Percentiles rank a stretch among this genome's conserved stretches.
These are phyloP conservation scores for Donacobius atricapilla DNA, from an alignment of 2,113 vertebrate genomes.

Conservation along the genomic window DNA sequence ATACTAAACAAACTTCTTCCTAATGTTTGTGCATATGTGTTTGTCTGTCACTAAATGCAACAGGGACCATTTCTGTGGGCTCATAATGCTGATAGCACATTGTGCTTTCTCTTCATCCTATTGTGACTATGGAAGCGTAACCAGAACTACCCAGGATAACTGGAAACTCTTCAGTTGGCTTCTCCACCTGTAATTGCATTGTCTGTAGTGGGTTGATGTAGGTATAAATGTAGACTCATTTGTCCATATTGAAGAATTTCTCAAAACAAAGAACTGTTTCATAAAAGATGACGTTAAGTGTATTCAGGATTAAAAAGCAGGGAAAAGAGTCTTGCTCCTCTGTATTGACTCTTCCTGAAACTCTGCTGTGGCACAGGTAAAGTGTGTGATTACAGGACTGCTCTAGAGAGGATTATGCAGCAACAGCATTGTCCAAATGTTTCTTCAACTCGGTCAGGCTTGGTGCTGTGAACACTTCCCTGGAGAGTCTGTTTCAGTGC, in stretches of 20 bases:
- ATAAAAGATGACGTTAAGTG: neutral
- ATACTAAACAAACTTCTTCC: neutral
- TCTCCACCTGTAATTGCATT: neutral
- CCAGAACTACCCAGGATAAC: neutral
- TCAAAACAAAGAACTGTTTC: neutral
- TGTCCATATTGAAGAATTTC: neutral
- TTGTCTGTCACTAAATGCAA: neutral
- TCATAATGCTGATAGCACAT: constrained; percentile 4
- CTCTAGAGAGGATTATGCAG: neutral
- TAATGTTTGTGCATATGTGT: neutral
- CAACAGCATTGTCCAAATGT: neutral
- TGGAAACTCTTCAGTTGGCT: neutral
- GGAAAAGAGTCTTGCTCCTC: neutral
- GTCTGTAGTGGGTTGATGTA: neutral
- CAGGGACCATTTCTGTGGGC: neutral
- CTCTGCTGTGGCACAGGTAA: neutral
- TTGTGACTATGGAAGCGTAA: neutral
- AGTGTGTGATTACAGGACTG: neutral
- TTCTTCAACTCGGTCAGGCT: neutral
- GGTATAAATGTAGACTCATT: neutral
- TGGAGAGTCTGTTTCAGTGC: neutral
- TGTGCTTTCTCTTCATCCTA: neutral
- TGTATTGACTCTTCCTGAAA: neutral
- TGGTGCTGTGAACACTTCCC: neutral
- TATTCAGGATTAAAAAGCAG: neutral